Percentiles rank a stretch among this genome's conserved stretches.
Evolutionary conservation across 1,140 invertebrate genomes (phyloP).

Genomic region (Tetramorium parvispinum): DNA sequence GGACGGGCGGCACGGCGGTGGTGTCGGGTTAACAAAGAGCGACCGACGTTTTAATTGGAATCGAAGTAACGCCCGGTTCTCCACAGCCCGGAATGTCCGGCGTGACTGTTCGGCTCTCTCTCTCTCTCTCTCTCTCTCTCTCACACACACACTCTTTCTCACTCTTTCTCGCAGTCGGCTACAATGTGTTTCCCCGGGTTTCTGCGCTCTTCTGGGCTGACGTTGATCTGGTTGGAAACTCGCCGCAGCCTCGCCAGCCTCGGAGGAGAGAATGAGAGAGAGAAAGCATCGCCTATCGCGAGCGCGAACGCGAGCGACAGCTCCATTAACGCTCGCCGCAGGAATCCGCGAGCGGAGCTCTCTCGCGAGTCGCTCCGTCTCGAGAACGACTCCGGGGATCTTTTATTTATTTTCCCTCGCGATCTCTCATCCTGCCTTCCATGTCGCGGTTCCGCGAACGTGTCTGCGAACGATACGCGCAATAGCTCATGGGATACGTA

Average conservation of each 20-base stretch:
- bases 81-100: conserved; percentile 11
- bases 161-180: conserved; percentile 31
- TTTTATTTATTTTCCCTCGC: conserved; percentile 40
- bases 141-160: too few species aligned
- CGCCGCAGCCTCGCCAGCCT: conserved; percentile 15
- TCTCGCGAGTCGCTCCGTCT: conserved; percentile 22
- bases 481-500: conserved; percentile 14
- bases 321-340: conserved; percentile 73
- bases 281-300: conserved; percentile 35
- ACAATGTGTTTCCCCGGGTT: conserved; percentile 52
- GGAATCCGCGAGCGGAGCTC: conserved; percentile 61
- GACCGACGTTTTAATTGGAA: conserved; percentile 74
- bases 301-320: conserved; percentile 65
- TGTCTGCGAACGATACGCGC: conserved; percentile 17
- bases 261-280: neutral
- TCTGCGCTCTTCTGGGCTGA: conserved; percentile 38
- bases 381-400: conserved; percentile 8
- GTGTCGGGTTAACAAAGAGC: conserved; percentile 64
- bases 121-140: too few species aligned
- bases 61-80: conserved; percentile 49
- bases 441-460: conserved; percentile 23
- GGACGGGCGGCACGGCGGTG: conserved; percentile 36
- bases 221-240: conserved; percentile 57
- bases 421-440: conserved; percentile 31
- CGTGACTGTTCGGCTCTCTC: conserved; percentile 29